Evolutionary conservation across 2,888 invertebrate species (phyloP).

Genomic region (Drosophila robusta): DNA sequence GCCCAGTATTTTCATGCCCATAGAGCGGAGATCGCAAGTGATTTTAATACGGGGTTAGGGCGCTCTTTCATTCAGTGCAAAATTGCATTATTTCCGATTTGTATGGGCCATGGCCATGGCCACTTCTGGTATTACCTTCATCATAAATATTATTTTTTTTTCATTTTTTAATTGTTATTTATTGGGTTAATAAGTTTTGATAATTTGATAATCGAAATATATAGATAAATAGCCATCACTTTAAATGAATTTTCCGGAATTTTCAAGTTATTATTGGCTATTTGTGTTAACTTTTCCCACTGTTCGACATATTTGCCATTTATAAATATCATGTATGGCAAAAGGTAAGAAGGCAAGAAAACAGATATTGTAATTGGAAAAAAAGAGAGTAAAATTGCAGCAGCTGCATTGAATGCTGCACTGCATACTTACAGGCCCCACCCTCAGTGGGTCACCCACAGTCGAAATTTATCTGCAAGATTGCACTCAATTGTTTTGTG

Average conservation of each 20-base stretch:
- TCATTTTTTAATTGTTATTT: too few relatives aligned
- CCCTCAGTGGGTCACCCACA: slow-evolving; percentile 24
- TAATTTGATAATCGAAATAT: too few relatives aligned
- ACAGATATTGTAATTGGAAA: slow-evolving; percentile 72
- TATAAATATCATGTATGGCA: slow-evolving; percentile 68
- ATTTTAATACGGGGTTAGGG: neutral
- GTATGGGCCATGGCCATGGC: too few relatives aligned
- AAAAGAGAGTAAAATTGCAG: slow-evolving; percentile 62
- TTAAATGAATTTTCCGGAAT: too few relatives aligned
- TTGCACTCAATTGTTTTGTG: slow-evolving; percentile 78
- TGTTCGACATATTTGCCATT: slow-evolving; percentile 68
- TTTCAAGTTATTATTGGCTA: neutral
- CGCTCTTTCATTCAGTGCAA: neutral
- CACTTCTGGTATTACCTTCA: too few relatives aligned
- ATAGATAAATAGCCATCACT: too few relatives aligned
- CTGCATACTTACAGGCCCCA: slow-evolving; percentile 32
- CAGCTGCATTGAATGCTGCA: slow-evolving; percentile 48
- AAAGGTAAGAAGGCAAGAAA: slow-evolving; percentile 72
- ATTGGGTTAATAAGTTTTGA: too few relatives aligned
- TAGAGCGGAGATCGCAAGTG: neutral
- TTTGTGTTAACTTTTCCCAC: slow-evolving; percentile 39
- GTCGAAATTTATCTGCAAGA: slow-evolving; percentile 70
- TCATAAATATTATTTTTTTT: too few relatives aligned
- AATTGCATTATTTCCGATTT: too few relatives aligned
- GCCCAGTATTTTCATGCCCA: neutral